phyloP scores from a whole-genome alignment of 2,797 vertebrate species.

The Melanotaenia maccullochi region DNA sequence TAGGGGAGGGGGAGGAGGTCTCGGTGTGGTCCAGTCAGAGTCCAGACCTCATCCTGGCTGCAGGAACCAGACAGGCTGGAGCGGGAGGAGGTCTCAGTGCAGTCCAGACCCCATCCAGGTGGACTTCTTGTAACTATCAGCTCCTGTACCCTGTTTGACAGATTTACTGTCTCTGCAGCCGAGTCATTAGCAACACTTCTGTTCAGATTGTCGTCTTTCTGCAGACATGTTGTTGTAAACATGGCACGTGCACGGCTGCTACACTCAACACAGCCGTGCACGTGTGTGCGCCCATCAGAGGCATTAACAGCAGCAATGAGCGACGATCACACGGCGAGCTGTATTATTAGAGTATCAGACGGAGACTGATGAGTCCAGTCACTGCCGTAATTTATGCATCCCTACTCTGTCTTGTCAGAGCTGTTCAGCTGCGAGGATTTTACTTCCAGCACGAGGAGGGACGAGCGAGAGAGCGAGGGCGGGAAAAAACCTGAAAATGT shows the following conservation, averaged over 20 bases:
- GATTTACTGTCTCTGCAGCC: no score
- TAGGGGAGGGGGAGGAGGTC: no score
- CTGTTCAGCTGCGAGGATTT: slow-evolving; percentile 73
- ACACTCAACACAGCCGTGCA: no score
- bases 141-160: no score
- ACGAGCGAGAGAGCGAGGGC: slow-evolving; percentile 17
- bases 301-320: slow-evolving; percentile 50
- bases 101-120: no score
- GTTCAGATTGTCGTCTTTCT: slow-evolving; percentile 5
- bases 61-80: no score
- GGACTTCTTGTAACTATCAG: neutral
- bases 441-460: slow-evolving; percentile 60
- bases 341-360: slow-evolving; percentile 69
- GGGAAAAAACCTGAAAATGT: slow-evolving; percentile 72
- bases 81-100: no score
- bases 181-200: slow-evolving; percentile 22
- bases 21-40: no score
- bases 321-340: slow-evolving; percentile 22
- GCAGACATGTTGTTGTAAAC: slow-evolving; percentile 27
- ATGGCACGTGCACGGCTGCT: neutral
- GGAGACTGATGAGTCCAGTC: slow-evolving; percentile 70
- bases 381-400: slow-evolving; percentile 76
- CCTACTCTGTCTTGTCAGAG: slow-evolving; percentile 75
- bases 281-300: no score
- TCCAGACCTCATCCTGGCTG: no score